These are phyloP conservation scores for Drosophila virilis DNA, from an alignment of 1,140 invertebrate species.

Conservation along the genomic window DNA sequence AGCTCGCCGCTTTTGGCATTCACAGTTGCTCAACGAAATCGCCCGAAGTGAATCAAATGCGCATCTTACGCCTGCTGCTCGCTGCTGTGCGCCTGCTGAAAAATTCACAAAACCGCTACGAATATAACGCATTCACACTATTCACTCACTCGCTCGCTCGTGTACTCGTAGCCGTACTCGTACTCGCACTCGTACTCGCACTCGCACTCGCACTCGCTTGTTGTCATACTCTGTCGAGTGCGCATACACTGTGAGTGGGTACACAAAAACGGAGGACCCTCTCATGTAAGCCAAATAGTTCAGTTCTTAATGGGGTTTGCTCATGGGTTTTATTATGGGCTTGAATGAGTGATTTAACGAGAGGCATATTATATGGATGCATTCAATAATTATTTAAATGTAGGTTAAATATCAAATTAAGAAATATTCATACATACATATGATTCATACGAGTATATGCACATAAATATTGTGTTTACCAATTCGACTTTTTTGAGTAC, in stretches of 20 bases:
- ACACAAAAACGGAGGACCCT: background rate
- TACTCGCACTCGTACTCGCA: slow-evolving; percentile 20
- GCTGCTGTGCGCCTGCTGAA: slow-evolving; percentile 55
- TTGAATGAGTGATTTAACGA: background rate
- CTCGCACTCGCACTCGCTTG: slow-evolving; percentile 16
- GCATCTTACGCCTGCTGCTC: background rate
- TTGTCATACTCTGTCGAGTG: slow-evolving; percentile 11
- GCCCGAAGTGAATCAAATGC: slow-evolving; percentile 24
- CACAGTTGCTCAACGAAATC: slow-evolving; percentile 15
- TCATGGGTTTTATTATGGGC: background rate
- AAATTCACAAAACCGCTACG: slow-evolving; percentile 83
- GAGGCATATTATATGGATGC: too few species aligned
- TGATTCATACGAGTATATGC: too few species aligned
- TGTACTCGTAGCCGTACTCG: slow-evolving; percentile 42
- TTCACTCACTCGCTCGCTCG: slow-evolving; percentile 62
- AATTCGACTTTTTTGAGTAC: too few species aligned
- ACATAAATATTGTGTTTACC: too few species aligned
- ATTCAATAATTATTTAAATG: too few species aligned
- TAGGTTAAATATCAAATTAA: too few species aligned
- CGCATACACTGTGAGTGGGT: slow-evolving; percentile 15
- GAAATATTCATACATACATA: too few species aligned
- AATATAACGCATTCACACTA: slow-evolving; percentile 82
- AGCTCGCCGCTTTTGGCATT: slow-evolving; percentile 16
- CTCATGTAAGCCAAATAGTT: background rate
- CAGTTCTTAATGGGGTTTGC: background rate